phyloP scores from a whole-genome alignment of 2,888 invertebrate species.

The Habrosyne pyritoides region DNA sequence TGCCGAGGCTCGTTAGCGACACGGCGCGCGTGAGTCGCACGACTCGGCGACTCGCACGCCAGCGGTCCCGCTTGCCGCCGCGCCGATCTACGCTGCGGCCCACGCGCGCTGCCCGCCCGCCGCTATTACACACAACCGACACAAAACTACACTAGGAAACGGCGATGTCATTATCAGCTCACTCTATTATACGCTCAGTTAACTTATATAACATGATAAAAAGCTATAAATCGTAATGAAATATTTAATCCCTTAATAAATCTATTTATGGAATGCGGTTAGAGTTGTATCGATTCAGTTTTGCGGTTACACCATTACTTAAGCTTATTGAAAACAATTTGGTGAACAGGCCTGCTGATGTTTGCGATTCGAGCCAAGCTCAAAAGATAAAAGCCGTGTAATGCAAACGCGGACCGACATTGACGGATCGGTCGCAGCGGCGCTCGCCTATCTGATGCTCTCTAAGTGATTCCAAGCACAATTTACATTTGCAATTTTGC shows the following conservation, averaged over 20 bases:
- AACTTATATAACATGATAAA: constrained; percentile 72
- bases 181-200: constrained; percentile 60
- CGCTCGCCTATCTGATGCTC: constrained; percentile 80
- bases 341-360: constrained; percentile 78
- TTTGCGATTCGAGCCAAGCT: constrained; percentile 76
- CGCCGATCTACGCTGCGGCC: constrained; percentile 39
- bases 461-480: constrained; percentile 78
- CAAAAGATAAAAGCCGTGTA: constrained; percentile 78
- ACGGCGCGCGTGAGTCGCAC: constrained; percentile 33
- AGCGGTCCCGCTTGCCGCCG: constrained; percentile 41
- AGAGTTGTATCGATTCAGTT: constrained; percentile 55
- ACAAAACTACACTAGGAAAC: constrained; percentile 55
- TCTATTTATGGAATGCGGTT: constrained; percentile 59
- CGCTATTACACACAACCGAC: constrained; percentile 15
- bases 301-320: constrained; percentile 70
- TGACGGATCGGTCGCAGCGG: constrained; percentile 80
- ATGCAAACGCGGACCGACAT: constrained; percentile 80
- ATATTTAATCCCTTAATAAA: constrained; percentile 69
- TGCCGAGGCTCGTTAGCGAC: constrained; percentile 69
- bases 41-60: constrained; percentile 22
- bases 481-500: constrained; percentile 78
- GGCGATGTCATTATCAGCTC: constrained; percentile 63
- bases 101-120: constrained; percentile 32
- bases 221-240: constrained; percentile 71
- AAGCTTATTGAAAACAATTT: constrained; percentile 81